These are phyloP conservation scores for Phyllostomus hastatus DNA, from an alignment of 2,113 vertebrate genomes.

Conservation along the genomic window DNA sequence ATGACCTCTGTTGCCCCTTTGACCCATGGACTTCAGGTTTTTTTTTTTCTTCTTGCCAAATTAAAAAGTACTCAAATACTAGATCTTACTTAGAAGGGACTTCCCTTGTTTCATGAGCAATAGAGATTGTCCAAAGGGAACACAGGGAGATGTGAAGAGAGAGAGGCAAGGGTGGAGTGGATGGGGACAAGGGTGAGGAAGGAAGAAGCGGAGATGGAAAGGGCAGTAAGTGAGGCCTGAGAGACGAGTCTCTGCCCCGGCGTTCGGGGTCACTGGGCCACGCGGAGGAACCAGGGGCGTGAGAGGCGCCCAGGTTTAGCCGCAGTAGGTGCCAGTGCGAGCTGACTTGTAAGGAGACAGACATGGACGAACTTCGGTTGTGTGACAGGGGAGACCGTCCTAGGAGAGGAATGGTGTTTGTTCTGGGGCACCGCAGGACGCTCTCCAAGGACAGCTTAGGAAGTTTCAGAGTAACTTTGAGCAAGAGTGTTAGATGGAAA, in stretches of 20 bases:
- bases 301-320: background rate
- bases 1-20: background rate
- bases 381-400: background rate
- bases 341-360: background rate
- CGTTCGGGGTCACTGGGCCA: background rate
- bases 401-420: background rate
- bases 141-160: background rate
- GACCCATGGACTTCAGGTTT: background rate
- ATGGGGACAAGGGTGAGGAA: background rate
- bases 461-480: background rate
- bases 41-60: conserved; percentile 25
- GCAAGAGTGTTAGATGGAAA: background rate
- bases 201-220: background rate
- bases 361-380: background rate
- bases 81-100: background rate
- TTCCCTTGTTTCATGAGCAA: background rate
- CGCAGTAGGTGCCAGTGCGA: background rate
- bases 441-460: background rate
- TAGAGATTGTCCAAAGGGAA: background rate
- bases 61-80: background rate
- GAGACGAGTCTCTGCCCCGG: accelerated
- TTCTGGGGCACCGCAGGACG: background rate
- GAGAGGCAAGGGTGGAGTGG: background rate
- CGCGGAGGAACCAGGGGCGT: accelerated
- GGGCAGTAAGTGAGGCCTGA: background rate